Evolutionary conservation across 2,888 invertebrate genomes (phyloP).

Genomic region (Caenorhabditis sp.): DNA sequence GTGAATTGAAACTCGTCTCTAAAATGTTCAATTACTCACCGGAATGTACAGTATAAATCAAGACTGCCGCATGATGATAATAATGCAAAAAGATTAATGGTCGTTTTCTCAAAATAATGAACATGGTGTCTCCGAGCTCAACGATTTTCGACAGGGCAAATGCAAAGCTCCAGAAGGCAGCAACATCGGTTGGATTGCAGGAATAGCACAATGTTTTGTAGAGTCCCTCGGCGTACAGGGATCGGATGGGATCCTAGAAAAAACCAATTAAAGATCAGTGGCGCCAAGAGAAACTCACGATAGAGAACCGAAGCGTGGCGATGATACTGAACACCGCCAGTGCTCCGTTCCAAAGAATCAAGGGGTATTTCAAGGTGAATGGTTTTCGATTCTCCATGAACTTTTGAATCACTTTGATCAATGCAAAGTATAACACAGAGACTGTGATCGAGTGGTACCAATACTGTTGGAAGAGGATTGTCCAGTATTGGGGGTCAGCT

Average conservation of each 20-base stretch:
- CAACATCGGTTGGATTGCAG: conserved; percentile 75
- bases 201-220: conserved; percentile 80
- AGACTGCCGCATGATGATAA: conserved; percentile 83
- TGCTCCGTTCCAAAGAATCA: conserved; percentile 84
- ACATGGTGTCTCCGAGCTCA: conserved; percentile 82
- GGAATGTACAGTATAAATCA: conserved; percentile 83
- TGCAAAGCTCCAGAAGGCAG: conserved; percentile 78
- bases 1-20: too few relatives aligned
- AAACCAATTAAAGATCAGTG: too few relatives aligned
- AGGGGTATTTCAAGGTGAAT: conserved; percentile 84
- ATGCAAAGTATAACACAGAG: conserved; percentile 86
- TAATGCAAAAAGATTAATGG: conserved; percentile 83
- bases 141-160: conserved; percentile 82
- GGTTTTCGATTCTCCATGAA: conserved; percentile 84
- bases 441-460: conserved; percentile 86
- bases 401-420: conserved; percentile 78
- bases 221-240: conserved; percentile 70
- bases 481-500: conserved; percentile 76
- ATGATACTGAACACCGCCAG: conserved; percentile 85
- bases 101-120: conserved; percentile 81
- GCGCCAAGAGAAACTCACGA: conserved; percentile 61
- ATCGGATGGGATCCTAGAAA: conserved; percentile 78
- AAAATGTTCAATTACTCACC: conserved; percentile 60
- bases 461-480: conserved; percentile 84
- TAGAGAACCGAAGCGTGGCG: conserved; percentile 84